These are phyloP conservation scores for Zapornia atra DNA, from an alignment of 2,113 vertebrate genomes.

Conservation along the genomic window DNA sequence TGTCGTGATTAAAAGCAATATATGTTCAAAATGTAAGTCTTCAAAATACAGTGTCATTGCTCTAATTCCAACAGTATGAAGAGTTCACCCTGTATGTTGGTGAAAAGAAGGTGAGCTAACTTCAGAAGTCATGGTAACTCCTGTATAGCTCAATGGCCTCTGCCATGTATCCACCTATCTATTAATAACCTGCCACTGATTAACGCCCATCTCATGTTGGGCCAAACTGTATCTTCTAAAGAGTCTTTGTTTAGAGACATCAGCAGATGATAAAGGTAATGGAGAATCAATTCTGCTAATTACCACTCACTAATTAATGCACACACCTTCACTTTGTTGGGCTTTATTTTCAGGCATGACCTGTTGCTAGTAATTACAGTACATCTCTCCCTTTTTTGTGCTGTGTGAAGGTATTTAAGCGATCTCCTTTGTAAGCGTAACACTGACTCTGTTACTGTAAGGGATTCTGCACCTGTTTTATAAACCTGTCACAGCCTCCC, in stretches of 20 bases:
- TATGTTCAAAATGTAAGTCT: not conserved
- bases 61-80: not conserved
- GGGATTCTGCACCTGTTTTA: not conserved
- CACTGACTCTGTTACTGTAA: not conserved
- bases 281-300: not conserved
- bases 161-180: not conserved
- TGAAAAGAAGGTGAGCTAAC: not conserved
- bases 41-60: rapidly evolving
- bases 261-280: not conserved
- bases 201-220: not conserved
- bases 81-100: not conserved
- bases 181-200: not conserved
- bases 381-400: not conserved
- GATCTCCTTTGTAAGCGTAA: not conserved
- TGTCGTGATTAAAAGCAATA: not conserved
- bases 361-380: not conserved
- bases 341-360: not conserved
- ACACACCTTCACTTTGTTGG: not conserved
- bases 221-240: not conserved
- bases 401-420: not conserved
- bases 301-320: not conserved
- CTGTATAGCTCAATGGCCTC: not conserved
- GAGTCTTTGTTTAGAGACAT: not conserved
- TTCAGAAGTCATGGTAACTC: not conserved
- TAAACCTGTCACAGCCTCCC: not conserved